Percentiles rank a stretch among this genome's conserved stretches.
Evolutionary conservation across 2,113 vertebrate species (phyloP).

Genomic region (Trichechus manatus): DNA sequence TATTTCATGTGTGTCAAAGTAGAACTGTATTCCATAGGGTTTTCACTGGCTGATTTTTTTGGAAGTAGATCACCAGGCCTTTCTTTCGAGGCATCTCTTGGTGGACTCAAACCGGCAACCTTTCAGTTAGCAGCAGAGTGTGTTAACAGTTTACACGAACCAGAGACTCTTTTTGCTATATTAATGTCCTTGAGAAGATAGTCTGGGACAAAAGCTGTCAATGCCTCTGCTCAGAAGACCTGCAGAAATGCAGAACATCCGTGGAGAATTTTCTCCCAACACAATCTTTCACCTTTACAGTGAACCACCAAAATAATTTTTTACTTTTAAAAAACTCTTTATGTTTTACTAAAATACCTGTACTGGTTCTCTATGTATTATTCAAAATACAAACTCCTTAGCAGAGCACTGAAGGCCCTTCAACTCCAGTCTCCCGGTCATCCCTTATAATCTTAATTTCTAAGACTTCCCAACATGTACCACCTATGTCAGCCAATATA

Average conservation of each 20-base stretch:
- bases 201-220: not conserved
- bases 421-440: not conserved
- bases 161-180: too few relatives aligned
- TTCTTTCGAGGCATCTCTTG: not conserved
- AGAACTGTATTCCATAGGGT: not conserved
- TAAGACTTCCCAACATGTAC: not conserved
- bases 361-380: not conserved
- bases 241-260: not conserved
- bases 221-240: not conserved
- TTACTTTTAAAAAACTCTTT: not conserved
- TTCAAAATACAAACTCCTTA: constrained; percentile 22
- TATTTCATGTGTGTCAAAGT: not conserved
- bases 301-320: not conserved
- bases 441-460: not conserved
- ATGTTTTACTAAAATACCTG: not conserved
- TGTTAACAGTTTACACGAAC: too few relatives aligned
- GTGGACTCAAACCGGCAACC: too few relatives aligned
- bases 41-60: not conserved
- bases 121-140: too few relatives aligned
- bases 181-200: not conserved
- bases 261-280: not conserved
- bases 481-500: not conserved
- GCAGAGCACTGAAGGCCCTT: not conserved
- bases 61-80: not conserved
- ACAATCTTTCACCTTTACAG: not conserved